Evolutionary conservation across 1,140 invertebrate species (phyloP).

Genomic region (Ceratoteleas bidentatus): DNA sequence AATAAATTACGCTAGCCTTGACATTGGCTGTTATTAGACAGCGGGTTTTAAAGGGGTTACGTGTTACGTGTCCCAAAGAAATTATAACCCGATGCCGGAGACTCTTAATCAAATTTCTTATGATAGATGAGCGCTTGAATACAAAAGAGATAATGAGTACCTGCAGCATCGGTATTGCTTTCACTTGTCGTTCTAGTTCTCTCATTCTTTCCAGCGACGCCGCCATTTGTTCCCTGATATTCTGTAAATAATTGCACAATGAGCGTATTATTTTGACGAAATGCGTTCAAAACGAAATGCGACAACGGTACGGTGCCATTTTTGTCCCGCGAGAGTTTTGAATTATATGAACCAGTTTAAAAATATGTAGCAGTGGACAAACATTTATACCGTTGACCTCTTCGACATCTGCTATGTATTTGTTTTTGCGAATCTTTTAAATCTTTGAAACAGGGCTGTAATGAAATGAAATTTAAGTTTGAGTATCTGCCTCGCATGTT

Average conservation of each 20-base stretch:
- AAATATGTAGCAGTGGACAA: too few species aligned
- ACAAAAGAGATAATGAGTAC: conserved; percentile 78
- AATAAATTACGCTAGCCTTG: conserved; percentile 1
- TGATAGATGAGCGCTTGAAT: conserved; percentile 38
- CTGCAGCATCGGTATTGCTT: conserved; percentile 90
- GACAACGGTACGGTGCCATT: too few species aligned
- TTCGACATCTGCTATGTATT: too few species aligned
- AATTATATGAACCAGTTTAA: too few species aligned
- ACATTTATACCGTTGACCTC: too few species aligned
- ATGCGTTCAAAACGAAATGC: too few species aligned
- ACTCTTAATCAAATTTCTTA: conserved; percentile 52
- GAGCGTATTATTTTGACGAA: conserved; percentile 20
- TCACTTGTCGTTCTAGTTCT: conserved; percentile 92
- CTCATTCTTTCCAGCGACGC: conserved; percentile 88
- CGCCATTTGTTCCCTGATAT: conserved; percentile 89
- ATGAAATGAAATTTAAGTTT: too few species aligned
- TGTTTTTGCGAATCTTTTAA: too few species aligned
- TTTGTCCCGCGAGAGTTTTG: too few species aligned
- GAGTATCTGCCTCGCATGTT: conserved; percentile 33
- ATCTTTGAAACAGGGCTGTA: too few species aligned
- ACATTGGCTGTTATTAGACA: conserved; percentile 2
- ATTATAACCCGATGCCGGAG: conserved; percentile 26
- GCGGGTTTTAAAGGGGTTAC: conserved; percentile 4
- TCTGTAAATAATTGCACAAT: conserved; percentile 76
- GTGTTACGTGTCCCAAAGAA: not conserved